phyloP scores from a whole-genome alignment of 2,888 invertebrate genomes.

The Eulithis testata region DNA sequence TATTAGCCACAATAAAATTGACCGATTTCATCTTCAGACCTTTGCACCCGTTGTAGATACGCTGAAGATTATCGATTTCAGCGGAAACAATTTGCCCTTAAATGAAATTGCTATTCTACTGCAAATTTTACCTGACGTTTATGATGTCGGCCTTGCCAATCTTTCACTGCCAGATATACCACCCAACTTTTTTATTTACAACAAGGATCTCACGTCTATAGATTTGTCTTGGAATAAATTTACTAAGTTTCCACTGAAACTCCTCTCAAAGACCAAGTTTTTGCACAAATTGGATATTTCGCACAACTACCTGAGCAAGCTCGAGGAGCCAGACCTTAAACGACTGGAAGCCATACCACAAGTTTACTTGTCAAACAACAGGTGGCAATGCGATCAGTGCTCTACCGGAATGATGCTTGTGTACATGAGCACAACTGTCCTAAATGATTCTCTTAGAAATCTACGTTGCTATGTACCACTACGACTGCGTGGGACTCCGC shows the following conservation, averaged over 20 bases:
- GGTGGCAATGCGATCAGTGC: conserved; percentile 89
- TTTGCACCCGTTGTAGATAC: conserved; percentile 86
- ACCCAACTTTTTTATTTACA: conserved; percentile 83
- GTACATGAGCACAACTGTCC: conserved; percentile 82
- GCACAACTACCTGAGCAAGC: conserved; percentile 88
- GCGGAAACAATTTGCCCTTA: conserved; percentile 87
- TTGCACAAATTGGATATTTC: conserved; percentile 88
- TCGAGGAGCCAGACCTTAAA: conserved; percentile 84
- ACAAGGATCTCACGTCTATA: conserved; percentile 85
- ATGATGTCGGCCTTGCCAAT: conserved; percentile 85
- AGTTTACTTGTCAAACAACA: conserved; percentile 85
- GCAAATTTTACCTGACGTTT: conserved; percentile 84
- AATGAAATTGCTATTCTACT: conserved; percentile 84
- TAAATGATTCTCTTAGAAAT: conserved; percentile 78
- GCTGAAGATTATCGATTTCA: conserved; percentile 87
- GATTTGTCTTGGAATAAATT: conserved; percentile 91
- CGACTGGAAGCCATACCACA: conserved; percentile 84
- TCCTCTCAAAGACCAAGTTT: conserved; percentile 83
- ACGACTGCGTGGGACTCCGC: conserved; percentile 74
- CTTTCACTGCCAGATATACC: conserved; percentile 84
- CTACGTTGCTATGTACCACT: conserved; percentile 85
- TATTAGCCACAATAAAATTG: conserved; percentile 90
- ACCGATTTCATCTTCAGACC: conserved; percentile 86
- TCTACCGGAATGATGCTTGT: conserved; percentile 84
- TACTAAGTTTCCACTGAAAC: conserved; percentile 81